A percentile compares a stretch with the other conserved stretches of the same genome.
Conservation (phyloP, 2,797 vertebrate species). For the Podarcis lilfordi region DNA sequence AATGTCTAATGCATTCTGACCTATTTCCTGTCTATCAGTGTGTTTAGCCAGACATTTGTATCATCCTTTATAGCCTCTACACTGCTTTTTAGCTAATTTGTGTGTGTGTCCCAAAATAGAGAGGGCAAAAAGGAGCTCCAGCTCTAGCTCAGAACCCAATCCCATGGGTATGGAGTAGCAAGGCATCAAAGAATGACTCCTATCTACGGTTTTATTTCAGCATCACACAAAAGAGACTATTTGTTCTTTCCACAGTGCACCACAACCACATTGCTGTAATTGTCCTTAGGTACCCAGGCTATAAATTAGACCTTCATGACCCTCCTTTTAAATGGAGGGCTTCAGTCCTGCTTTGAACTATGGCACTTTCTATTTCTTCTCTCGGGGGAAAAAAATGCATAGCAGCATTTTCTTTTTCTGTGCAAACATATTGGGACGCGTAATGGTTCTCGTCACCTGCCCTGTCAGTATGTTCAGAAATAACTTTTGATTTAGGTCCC, state of each 20-base stretch:
- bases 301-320: background rate
- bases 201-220: background rate
- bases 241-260: background rate
- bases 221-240: background rate
- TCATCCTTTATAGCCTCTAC: background rate
- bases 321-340: background rate
- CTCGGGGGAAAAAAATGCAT: background rate
- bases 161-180: background rate
- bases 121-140: background rate
- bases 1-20: conserved; percentile 36
- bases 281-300: background rate
- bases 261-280: background rate
- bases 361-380: background rate
- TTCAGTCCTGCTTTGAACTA: background rate
- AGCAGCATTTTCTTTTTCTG: background rate
- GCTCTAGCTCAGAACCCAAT: background rate
- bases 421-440: background rate
- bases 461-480: background rate
- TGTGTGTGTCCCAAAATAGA: background rate
- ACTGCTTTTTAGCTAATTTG: background rate
- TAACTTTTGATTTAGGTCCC: background rate
- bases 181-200: background rate
- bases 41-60: background rate
- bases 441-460: conserved; percentile 1
- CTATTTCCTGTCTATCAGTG: conserved; percentile 24